Evolutionary conservation across 2,888 invertebrate genomes (phyloP), one percentile per base, ranked within the genome.

Genomic region (Sympetrum striolatum): DNA sequence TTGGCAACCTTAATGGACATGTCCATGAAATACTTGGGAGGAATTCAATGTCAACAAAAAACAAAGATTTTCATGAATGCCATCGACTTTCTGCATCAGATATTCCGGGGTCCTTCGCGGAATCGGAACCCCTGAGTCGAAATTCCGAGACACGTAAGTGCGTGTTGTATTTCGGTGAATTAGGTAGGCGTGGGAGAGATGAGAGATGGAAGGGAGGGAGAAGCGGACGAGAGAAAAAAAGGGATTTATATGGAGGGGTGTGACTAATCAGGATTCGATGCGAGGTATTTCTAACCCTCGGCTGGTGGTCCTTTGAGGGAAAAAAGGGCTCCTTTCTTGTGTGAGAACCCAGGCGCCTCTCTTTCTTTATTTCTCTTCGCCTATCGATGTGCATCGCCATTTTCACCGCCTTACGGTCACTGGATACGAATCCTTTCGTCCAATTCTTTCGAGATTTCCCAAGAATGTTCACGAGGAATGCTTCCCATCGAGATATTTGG

Each of bases 251-350:
- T 35, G 22, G 58, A 37, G 60, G 60, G 37, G 86, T 86, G 86
- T 86, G 86, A 86, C 86, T 60, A 86, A 86, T 86, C 86, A 64
- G 86, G 86, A 60, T 86, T 86, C 86, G 86, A 86, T 86, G 58
- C 86, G 86, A 60, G 37, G 86, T 73, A 73, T 73, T 73, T 73
- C 73, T 25, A 73, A 73, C 86, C 64, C 86, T 86, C 86, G 37
- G 86, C 86, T 60, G 86, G 86, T 86, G 86, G 86, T 86, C 86
- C 86, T 37, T 37, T 82, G 48, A 73, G 31, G 31, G 25, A 31
- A 25, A 25, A 31, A 73, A 25, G 31, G n/a, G 31, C 15, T 12
- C 25, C 12, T 31, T 73, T 73, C 31, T 73, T 31, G 53, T 53
- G 53, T 53, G 73, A 73, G 73, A 73, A 73, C 73, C 73, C 14